phyloP scores from a whole-genome alignment of 2,797 vertebrate genomes.

The Numenius phaeopus region DNA sequence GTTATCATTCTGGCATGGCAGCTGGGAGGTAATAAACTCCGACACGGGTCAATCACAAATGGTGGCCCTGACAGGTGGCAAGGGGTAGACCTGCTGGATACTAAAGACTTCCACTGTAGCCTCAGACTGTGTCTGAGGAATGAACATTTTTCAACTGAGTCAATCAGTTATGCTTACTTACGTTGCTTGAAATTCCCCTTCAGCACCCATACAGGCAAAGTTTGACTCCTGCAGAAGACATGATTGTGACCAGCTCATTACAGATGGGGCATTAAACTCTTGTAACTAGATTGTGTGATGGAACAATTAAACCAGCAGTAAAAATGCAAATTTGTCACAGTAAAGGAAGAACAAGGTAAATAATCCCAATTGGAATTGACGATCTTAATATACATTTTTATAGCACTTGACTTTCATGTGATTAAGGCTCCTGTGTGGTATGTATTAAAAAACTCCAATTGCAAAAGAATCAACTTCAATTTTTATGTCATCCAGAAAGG shows the following conservation, averaged over 20 bases:
- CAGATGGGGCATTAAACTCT: background rate
- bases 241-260: background rate
- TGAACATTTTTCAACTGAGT: background rate
- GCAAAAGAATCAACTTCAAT: background rate
- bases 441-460: background rate
- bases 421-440: background rate
- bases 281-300: background rate
- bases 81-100: background rate
- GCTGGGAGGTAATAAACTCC: background rate
- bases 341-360: background rate
- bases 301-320: background rate
- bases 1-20: background rate
- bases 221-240: background rate
- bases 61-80: background rate
- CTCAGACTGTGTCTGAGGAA: background rate
- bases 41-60: accelerated
- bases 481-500: background rate
- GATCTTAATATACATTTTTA: background rate
- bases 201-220: background rate
- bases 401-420: background rate
- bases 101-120: background rate
- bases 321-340: background rate
- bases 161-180: background rate
- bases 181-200: background rate
- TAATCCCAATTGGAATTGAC: background rate